Percentiles rank a stretch among this genome's conserved stretches.
Conservation (phyloP, 2,113 vertebrate genomes). For the Oreochromis spilurus region DNA sequence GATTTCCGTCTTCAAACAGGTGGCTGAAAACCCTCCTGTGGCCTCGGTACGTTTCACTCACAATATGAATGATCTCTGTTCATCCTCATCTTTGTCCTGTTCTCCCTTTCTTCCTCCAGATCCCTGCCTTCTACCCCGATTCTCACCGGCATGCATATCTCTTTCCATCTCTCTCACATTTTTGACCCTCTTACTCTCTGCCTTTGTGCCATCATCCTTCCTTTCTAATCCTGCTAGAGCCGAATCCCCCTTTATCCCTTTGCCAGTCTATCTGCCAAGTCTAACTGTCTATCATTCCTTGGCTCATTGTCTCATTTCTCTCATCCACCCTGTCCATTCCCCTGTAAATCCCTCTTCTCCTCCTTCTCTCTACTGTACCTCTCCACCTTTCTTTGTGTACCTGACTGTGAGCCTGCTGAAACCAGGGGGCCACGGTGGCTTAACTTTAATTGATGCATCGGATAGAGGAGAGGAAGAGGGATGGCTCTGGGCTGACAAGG, state of each 20-base stretch:
- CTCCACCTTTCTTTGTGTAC: conserved; percentile 24
- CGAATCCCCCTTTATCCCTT: conserved; percentile 57
- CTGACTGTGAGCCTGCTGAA: conserved; percentile 46
- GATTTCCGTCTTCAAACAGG: not conserved
- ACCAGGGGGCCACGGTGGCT: conserved; percentile 40
- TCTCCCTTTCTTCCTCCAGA: not conserved
- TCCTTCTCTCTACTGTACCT: conserved; percentile 13
- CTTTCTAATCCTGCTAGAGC: conserved; percentile 16
- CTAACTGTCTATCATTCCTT: conserved; percentile 27
- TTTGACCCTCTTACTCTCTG: not conserved
- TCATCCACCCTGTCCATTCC: conserved; percentile 3
- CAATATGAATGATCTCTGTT: not conserved
- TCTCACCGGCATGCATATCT: not conserved
- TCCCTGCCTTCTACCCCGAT: not conserved
- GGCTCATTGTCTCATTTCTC: conserved; percentile 14
- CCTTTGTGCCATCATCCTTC: conserved; percentile 2
- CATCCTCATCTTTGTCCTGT: not conserved
- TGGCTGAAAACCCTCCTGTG: not conserved
- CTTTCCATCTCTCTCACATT: not conserved
- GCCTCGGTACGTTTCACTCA: not conserved
- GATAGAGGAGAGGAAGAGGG: conserved; percentile 30
- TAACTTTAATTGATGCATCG: conserved; percentile 68
- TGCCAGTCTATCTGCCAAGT: conserved; percentile 1
- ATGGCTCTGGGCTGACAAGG: conserved; percentile 63
- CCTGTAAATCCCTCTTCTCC: conserved; percentile 10